Base-by-base conservation (phyloP, 2,797 vertebrate species). In the Galago senegalensis region DNA sequence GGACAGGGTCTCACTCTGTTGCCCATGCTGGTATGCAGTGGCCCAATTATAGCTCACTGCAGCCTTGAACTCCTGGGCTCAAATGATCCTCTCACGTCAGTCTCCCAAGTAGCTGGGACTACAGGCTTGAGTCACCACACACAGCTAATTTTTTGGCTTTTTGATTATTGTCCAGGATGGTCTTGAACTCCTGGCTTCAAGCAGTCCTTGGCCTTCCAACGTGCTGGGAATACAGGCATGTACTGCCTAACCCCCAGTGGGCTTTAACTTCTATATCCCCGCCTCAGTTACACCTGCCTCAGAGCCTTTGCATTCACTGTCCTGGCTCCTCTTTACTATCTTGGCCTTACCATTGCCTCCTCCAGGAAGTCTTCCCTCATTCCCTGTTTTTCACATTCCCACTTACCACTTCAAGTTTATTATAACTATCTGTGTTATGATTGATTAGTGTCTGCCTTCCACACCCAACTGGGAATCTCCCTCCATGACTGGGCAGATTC, bases 161-260 rank as follows among this genome's bases (percentile, higher is more conserved):
- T 61, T 61, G 25, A 61, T 25, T 61, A 9, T 61, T 61, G 25
- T 61, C 60, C 60, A 27, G 60, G 60, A 23, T 27, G 60, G 60
- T 61, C 25, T 61, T 61, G 60, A 27, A 27, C 60, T 61, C 60
- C 60, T 61, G 60, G 60, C 25, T 12, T 25, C 60, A 25, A 61
- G 60, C 60, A 61, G 25, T 61, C 60, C 60, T 61, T 25, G 23
- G 60, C 23, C 10, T 61, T 25, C 60, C 60, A 61, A 61, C 10
- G 25, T 61, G 60, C 9, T 61, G 9, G 60, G 60, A 61, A 25
- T 27, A 61, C 23, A 61, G 60, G 9, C 25, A 23, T 61, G 60
- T 25, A 27, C 25, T 25, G 25, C 1, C 60, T 5, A n/a, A 16
- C 16, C 0, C 9, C 46, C 3, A 0, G 60, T 4, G 25, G 18